phyloP scores from a whole-genome alignment of 2,888 invertebrate species.

The Entomobrya proxima region DNA sequence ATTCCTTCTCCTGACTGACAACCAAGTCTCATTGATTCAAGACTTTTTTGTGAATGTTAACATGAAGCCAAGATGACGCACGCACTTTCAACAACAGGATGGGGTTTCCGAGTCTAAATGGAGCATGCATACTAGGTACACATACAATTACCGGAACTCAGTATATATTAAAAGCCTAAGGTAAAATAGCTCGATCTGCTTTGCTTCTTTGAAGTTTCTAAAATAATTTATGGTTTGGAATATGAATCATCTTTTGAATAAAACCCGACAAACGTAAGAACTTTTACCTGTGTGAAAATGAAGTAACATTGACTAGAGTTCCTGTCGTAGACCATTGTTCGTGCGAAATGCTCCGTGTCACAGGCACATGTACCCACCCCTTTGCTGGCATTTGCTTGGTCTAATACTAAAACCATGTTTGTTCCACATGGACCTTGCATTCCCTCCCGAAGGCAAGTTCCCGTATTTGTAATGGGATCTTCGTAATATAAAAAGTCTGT shows the following conservation, averaged over 20 bases:
- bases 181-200: too few species aligned
- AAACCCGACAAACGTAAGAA: background rate
- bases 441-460: constrained; percentile 9
- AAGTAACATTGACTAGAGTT: constrained; percentile 53
- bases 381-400: background rate
- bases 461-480: constrained; percentile 23
- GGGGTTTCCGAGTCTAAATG: background rate
- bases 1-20: too few species aligned
- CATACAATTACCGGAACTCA: background rate
- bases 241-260: background rate
- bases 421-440: constrained; percentile 47
- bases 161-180: too few species aligned
- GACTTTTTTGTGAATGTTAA: background rate
- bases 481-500: constrained; percentile 34
- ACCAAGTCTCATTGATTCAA: background rate
- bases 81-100: constrained; percentile 3
- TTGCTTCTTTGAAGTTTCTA: too few species aligned
- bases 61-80: background rate
- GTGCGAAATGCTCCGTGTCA: constrained; percentile 24
- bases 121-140: background rate
- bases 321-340: constrained; percentile 43
- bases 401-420: constrained; percentile 25
- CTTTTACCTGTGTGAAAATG: constrained; percentile 63
- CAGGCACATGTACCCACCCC: constrained; percentile 61
- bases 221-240: background rate